Percentiles rank a stretch among this genome's conserved stretches.
These are phyloP conservation scores for Cepaea nemoralis DNA, from an alignment of 1,140 invertebrate genomes.

Conservation along the genomic window DNA sequence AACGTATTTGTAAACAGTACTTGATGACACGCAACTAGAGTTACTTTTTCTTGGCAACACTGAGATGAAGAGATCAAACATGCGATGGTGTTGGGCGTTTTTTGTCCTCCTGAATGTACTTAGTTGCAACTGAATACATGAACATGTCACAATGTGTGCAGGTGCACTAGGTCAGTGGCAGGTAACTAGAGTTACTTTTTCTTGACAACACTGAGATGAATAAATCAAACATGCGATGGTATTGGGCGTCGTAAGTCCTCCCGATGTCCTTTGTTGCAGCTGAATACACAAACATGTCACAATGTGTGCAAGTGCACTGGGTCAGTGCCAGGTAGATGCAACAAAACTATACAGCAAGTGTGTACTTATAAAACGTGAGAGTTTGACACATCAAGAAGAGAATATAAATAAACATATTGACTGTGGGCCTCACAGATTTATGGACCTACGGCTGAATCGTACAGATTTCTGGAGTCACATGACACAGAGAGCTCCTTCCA, in stretches of 20 bases:
- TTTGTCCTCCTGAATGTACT: too few relatives aligned
- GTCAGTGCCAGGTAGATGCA: conserved; percentile 4
- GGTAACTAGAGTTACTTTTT: too few relatives aligned
- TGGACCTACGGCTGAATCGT: background rate
- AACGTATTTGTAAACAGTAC: too few relatives aligned
- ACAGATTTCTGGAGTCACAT: conserved; percentile 11
- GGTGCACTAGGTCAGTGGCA: background rate
- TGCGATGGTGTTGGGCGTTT: too few relatives aligned
- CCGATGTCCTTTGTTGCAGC: background rate
- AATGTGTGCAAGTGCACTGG: background rate
- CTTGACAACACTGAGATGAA: too few relatives aligned
- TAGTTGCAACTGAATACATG: background rate
- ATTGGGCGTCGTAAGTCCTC: too few relatives aligned
- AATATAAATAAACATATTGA: background rate
- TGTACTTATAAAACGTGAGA: conserved; percentile 20
- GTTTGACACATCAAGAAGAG: background rate
- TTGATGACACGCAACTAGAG: too few relatives aligned
- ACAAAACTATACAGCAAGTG: conserved; percentile 27
- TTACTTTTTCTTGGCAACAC: too few relatives aligned
- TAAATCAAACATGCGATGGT: too few relatives aligned
- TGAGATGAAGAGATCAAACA: too few relatives aligned
- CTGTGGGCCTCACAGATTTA: background rate
- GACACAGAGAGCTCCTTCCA: background rate
- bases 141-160: conserved; percentile 8
- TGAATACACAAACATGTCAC: background rate